Evolutionary conservation across 2,113 vertebrate genomes (phyloP).

Genomic region (Zootoca vivipara): DNA sequence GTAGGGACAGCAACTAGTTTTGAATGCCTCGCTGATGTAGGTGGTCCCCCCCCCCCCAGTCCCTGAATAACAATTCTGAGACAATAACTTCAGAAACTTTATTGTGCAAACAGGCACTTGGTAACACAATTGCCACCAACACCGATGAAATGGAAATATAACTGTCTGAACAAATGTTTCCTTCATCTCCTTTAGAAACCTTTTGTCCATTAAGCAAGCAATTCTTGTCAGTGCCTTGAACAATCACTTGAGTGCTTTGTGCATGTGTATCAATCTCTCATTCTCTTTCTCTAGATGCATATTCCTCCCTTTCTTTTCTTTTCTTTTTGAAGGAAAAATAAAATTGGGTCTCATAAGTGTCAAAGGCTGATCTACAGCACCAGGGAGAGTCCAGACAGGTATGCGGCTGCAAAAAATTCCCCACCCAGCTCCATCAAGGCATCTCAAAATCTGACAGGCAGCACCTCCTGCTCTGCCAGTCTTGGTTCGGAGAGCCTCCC

Average conservation of each 20-base stretch:
- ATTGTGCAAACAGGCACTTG: neutral
- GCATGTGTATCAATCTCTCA: conserved; percentile 12
- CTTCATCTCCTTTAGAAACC: conserved; percentile 28
- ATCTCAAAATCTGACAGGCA: neutral
- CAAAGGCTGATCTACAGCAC: neutral
- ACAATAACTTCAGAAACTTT: neutral
- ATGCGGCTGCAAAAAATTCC: conserved; percentile 12
- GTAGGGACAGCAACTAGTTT: neutral
- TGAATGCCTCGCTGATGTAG: neutral
- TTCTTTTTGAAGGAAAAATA: conserved; percentile 12
- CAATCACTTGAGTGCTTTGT: conserved; percentile 12
- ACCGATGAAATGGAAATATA: conserved; percentile 25
- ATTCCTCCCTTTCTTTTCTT: neutral
- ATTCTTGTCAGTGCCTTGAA: conserved; percentile 14
- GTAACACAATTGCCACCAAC: neutral
- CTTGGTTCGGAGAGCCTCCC: conserved; percentile 9
- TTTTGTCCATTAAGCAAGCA: conserved; percentile 15
- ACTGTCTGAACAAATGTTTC: conserved; percentile 12
- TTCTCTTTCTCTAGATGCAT: neutral
- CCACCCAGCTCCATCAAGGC: neutral
- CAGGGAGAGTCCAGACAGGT: neutral
- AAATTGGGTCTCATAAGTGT: conserved; percentile 11
- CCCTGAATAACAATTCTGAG: neutral
- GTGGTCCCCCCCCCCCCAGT: no score
- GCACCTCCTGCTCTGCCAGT: conserved; percentile 25